Percentiles rank a stretch among this genome's conserved stretches.
phyloP scores from a whole-genome alignment of 2,797 vertebrate species.

The Hypotaenidia okinawae region DNA sequence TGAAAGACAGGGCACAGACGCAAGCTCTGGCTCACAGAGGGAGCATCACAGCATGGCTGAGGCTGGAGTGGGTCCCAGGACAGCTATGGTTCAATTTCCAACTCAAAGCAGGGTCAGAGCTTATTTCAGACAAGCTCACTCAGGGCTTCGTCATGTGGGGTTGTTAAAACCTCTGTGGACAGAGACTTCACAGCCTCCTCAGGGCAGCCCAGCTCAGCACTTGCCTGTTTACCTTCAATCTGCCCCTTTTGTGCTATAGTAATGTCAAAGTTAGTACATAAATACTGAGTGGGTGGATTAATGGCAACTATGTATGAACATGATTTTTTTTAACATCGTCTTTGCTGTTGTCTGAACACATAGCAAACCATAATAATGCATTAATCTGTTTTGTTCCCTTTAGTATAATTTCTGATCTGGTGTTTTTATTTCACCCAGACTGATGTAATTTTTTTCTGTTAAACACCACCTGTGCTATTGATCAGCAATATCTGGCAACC shows the following conservation, averaged over 20 bases:
- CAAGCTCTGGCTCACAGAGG: not conserved
- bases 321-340: not conserved
- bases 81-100: not conserved
- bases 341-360: not conserved
- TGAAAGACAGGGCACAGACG: not conserved
- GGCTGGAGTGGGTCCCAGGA: not conserved
- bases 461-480: not conserved
- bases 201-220: not conserved
- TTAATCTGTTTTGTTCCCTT: constrained; percentile 8
- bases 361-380: not conserved
- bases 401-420: not conserved
- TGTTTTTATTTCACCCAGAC: not conserved
- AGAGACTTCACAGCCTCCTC: not conserved
- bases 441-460: not conserved
- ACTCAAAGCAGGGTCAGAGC: not conserved
- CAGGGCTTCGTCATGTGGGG: not conserved
- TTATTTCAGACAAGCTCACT: not conserved
- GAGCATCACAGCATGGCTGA: not conserved
- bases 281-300: not conserved
- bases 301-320: not conserved
- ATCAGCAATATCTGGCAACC: not conserved
- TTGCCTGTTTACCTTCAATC: not conserved
- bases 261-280: not conserved
- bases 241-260: not conserved
- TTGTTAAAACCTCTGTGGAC: not conserved